Percentiles rank a stretch among this genome's conserved stretches.
Conservation (phyloP, 2,888 invertebrate genomes). For the Alcis repandata region DNA sequence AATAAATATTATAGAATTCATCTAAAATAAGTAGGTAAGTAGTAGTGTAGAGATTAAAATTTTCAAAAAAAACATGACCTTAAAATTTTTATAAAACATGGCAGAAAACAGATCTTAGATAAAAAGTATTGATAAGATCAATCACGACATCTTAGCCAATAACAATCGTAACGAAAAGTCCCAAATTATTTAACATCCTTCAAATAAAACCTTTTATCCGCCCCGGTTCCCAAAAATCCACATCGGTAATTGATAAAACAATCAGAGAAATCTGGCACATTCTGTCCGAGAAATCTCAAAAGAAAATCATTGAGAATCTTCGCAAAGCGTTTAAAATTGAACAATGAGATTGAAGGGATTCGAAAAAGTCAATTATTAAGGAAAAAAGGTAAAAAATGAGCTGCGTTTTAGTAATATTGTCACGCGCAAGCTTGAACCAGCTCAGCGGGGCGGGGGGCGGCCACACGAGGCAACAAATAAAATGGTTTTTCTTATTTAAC, state of each 20-base stretch:
- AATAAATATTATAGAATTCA: too few species aligned
- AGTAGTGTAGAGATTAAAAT: too few species aligned
- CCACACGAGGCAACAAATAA: background rate
- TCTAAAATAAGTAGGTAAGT: too few species aligned
- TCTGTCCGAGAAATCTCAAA: constrained; percentile 46
- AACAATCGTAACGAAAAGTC: background rate
- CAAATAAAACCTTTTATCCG: constrained; percentile 8
- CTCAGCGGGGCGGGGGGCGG: constrained; percentile 33
- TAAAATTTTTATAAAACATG: too few species aligned
- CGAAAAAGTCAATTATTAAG: constrained; percentile 55
- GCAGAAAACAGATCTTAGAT: too few species aligned
- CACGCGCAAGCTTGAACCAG: constrained; percentile 56
- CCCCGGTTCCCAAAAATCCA: constrained; percentile 25
- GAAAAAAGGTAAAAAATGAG: constrained; percentile 63
- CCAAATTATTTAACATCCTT: constrained; percentile 5
- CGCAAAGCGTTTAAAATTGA: constrained; percentile 58
- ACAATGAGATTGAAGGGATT: constrained; percentile 60
- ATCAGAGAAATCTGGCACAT: constrained; percentile 33
- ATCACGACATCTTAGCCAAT: background rate
- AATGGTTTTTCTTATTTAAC: background rate
- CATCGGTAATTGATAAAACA: constrained; percentile 36
- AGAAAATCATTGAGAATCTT: constrained; percentile 43
- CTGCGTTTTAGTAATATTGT: constrained; percentile 57
- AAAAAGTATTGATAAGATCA: background rate
- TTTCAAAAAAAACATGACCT: too few species aligned